Base-by-base conservation (phyloP, 1,140 invertebrate genomes). In the Drosophila ambigua region DNA sequence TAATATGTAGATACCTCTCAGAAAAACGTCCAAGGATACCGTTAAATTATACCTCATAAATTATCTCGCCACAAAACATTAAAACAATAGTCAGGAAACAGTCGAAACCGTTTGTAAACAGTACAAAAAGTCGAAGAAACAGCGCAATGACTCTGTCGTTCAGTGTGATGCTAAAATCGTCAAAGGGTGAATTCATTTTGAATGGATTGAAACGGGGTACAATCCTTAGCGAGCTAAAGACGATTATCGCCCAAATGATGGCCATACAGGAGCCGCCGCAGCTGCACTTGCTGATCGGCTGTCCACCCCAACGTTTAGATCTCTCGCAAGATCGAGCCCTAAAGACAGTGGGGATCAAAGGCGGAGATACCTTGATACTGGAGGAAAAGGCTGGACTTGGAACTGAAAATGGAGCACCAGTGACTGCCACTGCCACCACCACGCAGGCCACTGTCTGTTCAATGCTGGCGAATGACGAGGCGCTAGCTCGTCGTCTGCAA, bases 281-380 rank as follows among this genome's bases (percentile, higher is more conserved):
- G 31, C 92, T 98, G 54, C 94, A 95, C 83, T 93, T 98, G 15
- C 92, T 97, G 1, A 93, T 92, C 76, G 97, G 97, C 6, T 20
- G 20, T 20, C 20, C 97, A 20, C 97, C 97, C 1, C 96, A 96
- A 82, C 92, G 94, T 13, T 90, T 98, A 48, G 94, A 96, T 91
- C 92, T 95, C 28, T 93, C 92, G 72, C 69, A 20, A 55, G 58
- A 79, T 24, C 35, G 92, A 63, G 66, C 75, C 49, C 83, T 97
- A 11, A 92, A 93, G 44, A 92, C 94, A 8, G 93, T 94, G 46
- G 95, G 96, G 4, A 94, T 98, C 23, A 93, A 94, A 49, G 95
- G 95, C 72, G 97, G 97, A 1, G 97, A 98, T 76, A 97, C 96
- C 0, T 87, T 98, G 6, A 97, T 97, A 72, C 94, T 98, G 1